Base-by-base conservation (phyloP, 1,140 invertebrate genomes). In the Oryctes rhinoceros region DNA sequence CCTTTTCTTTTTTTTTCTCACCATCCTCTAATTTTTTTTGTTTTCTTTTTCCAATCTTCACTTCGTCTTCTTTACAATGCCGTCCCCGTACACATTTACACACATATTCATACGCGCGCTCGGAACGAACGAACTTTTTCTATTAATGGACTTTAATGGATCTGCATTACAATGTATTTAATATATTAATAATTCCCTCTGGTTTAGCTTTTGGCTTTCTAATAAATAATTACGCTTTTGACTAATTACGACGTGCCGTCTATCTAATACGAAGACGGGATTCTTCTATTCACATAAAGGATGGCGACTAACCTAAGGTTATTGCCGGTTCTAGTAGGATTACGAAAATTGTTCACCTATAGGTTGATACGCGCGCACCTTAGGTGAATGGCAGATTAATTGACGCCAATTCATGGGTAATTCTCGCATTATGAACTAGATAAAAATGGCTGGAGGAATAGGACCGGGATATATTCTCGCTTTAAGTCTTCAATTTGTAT, bases 131-230 rank as follows among this genome's bases (percentile, higher is more conserved):
- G 75, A n/a, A 47, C 37, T 76, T 76, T 74, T 76, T 76, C 75
- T 76, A 59, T 59, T 59, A 76, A 76, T 76, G 75, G 75, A 4
- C 75, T 48, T 39, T 76, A 76, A 76, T 76, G 75, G 75, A 76
- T 47, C 37, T 47, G 75, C 75, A 76, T 76, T 76, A 76, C 75
- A 76, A 71, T 71, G 65, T 71, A 71, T 71, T 71, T 71, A 71
- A 15, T 71, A 71, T 71, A 71, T 71, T 71, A 71, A 71, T 71
- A 71, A 71, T 71, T 71, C 24, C 53, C 24, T 6, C 53, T 18
- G 13, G 53, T 59, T 59, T 59, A 59, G 53, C 53, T 59, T 44
- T 59, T 59, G 53, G 65, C 65, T 71, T 71, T 71, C 24, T 71
- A 71, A 71, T 67, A 30, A 67, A 67, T 71, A 71, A 71, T 71